Evolutionary conservation across 2,797 vertebrate genomes (phyloP), one percentile per base, ranked within the genome.

Genomic region (Ctenopoma kingsleyae): DNA sequence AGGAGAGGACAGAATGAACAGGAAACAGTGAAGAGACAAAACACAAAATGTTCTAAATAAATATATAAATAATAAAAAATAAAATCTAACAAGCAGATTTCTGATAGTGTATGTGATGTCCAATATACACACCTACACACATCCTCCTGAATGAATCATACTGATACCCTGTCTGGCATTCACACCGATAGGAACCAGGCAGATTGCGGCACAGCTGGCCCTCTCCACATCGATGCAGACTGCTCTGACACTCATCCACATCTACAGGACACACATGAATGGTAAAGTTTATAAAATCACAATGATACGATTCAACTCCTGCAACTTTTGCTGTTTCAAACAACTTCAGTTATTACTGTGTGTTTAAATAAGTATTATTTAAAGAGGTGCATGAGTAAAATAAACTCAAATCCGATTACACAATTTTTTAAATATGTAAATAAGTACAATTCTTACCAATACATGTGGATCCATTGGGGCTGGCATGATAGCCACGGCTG

Each of bases 151-250:
- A 96, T 1, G 94, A 83, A 43, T 98, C 96, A 2, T 95, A 95
- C 90, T 98, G 97, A 82, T 96, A 99, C 11, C 98, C 98, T 0
- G 91, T 89, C 84, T 92, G 96, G 88, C 98, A 99, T 92, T 98
- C 96, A 0, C 98, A 99, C 55, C 96, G 97, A 62, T 98, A 96
- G 36, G 95, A 92, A 1, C 98, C 97, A 0, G 97, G 96, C 35
- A 98, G 87, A 85, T 99, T 99, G 82, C 95, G 94, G 81, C 98
- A 99, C 63, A 95, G 66, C 86, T 98, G 97, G 55, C 93, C 94
- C 13, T 95, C 95, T 0, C 94, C 94, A 9, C 97, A 99, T 2
- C 78, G 94, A 76, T 97, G 95, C 36, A 94, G 78, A 0, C 93
- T 89, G 0, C 83, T 87, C 77, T 96, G 92, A 82, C 98, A 99